Evolutionary conservation across 2,797 vertebrate species (phyloP), one percentile per base, ranked within the genome.

Genomic region (Triplophysa yarkandensis): DNA sequence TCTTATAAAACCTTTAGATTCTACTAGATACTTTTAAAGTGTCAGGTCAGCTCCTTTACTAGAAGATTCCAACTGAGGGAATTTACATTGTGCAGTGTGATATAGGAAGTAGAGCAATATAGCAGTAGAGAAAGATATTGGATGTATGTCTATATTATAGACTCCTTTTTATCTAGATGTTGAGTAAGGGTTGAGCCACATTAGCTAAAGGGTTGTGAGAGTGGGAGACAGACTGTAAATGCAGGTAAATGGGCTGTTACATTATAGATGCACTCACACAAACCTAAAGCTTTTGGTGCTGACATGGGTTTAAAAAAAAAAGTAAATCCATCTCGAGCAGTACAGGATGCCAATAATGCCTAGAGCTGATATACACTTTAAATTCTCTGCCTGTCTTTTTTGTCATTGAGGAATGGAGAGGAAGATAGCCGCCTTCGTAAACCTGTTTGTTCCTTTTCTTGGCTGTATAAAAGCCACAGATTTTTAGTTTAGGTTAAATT

Each of bases 401-500:
- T n/a, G n/a, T n/a, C n/a, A n/a, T n/a, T n/a, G n/a, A n/a, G n/a
- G n/a, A n/a, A n/a, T n/a, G n/a, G n/a, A n/a, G n/a, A n/a, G n/a
- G n/a, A n/a, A n/a, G n/a, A n/a, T n/a, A n/a, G n/a, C n/a, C n/a
- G n/a, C n/a, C n/a, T n/a, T n/a, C 25, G 25, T 44, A 52, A 61
- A 60, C 23, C 43, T 61, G 36, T 36, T 21, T 41, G 17, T 43
- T 65, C 50, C 30, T 46, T 28, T 43, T 28, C 44, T 72, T 63
- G 44, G 44, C 60, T 73, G 52, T 71, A 54, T 39, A 39, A 32
- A 44, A 54, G 48, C 44, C 14, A 30, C 44, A 54, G 39, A 27
- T 66, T 19, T 55, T 30, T 17, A 41, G 30, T 54, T 64, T n/a
- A 64, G 32, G 46, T 6, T 57, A 66, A 57, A 27, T 61, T 68